Base-by-base conservation (phyloP, 2,113 vertebrate species). In the Thryonomys swinderianus region DNA sequence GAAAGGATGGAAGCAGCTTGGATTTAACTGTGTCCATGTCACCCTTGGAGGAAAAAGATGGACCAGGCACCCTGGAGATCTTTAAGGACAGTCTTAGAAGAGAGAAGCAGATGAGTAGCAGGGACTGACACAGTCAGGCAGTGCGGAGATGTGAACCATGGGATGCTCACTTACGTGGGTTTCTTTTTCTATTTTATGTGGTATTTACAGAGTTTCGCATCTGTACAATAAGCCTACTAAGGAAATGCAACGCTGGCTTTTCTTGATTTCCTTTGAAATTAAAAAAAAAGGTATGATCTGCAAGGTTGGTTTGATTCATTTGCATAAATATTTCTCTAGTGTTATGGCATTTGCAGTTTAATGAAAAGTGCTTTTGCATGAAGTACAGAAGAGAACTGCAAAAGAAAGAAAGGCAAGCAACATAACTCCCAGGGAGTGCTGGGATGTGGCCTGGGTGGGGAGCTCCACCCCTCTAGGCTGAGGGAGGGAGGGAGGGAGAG, bases 11-110 rank as follows among this genome's bases (percentile, higher is more conserved):
- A 82, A 86, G 95, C 88, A 95, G 48, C 93, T 71, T 78, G 86
- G 10, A 34, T 40, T 0, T 93, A 96, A 96, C 88, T 83, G 0
- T 73, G 96, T 97, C 96, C 91, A 85, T 61, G 48, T 64, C 17
- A 67, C 30, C 4, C 42, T 96, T 88, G 32, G 94, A 93, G 95
- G 78, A 48, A 40, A 21, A 66, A 88, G 71, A 51, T 25, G 69
- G 57, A 1, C 13, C 4, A 7, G 57, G 84, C 14, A 90, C 55
- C 96, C 90, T 85, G 62, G 0, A 0, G 51, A 87, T 48, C 95
- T 82, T 93, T 83, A 82, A 85, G 48, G 86, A 4, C 0, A 1
- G 64, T 55, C 94, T 45, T 76, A 12, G 88, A 59, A 93, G 61
- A 27, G 66, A 82, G 21, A 32, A 42, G 78, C 53, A 74, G 83